phyloP scores from a whole-genome alignment of 2,888 invertebrate species.

The Caenorhabditis becei region DNA sequence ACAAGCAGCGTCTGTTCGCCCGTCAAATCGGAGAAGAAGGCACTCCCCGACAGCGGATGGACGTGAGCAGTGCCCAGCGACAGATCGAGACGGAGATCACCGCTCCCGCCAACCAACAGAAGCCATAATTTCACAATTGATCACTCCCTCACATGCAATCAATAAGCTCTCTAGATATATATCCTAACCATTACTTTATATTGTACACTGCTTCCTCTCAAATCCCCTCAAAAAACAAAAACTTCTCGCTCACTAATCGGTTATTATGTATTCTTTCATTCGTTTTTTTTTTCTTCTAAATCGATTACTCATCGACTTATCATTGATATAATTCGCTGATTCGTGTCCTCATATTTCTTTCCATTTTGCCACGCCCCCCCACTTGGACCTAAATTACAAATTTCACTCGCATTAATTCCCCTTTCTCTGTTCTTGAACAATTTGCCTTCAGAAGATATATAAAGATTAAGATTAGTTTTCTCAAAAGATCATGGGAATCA shows the following conservation, averaged over 20 bases:
- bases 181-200: neutral
- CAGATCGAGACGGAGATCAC: constrained; percentile 60
- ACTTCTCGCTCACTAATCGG: constrained; percentile 53
- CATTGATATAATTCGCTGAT: constrained; percentile 12
- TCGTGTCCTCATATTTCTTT: constrained; percentile 1
- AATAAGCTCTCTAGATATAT: constrained; percentile 14
- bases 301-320: constrained; percentile 3
- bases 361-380: neutral
- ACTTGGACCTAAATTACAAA: constrained; percentile 34
- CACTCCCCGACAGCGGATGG: constrained; percentile 62
- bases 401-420: constrained; percentile 20
- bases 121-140: constrained; percentile 27
- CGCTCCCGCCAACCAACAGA: constrained; percentile 9
- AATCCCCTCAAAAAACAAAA: constrained; percentile 19
- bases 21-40: constrained; percentile 91
- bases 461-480: constrained; percentile 29
- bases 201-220: constrained; percentile 16
- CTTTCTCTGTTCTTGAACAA: neutral
- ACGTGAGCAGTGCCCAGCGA: constrained; percentile 65
- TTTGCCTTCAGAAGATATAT: constrained; percentile 21
- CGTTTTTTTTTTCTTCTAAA: constrained; percentile 12
- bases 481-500: constrained; percentile 43
- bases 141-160: neutral
- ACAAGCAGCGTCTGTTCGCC: constrained; percentile 99
- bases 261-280: constrained; percentile 43